phyloP scores from a whole-genome alignment of 1,140 invertebrate genomes.

The Cherax destructor region DNA sequence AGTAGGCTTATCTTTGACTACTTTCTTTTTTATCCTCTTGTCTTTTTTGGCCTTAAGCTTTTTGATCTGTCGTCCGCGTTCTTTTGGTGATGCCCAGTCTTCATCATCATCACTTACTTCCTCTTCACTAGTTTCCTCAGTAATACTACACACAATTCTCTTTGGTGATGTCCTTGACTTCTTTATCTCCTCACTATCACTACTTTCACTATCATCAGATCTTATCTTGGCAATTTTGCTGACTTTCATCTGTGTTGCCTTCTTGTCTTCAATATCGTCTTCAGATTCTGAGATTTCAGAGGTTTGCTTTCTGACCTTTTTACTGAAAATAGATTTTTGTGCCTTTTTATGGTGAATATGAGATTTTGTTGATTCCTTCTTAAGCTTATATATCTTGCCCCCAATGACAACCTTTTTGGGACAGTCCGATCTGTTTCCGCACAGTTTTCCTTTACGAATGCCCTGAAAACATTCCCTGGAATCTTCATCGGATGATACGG shows the following conservation, averaged over 20 bases:
- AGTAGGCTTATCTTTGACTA: not conserved
- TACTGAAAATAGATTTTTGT: not conserved
- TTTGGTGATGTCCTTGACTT: slow-evolving; percentile 27
- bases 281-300: slow-evolving; percentile 38
- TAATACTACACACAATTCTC: slow-evolving; percentile 18
- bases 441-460: slow-evolving; percentile 36
- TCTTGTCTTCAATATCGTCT: slow-evolving; percentile 42
- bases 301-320: slow-evolving; percentile 23
- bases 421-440: slow-evolving; percentile 22
- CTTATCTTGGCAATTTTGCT: slow-evolving; percentile 48
- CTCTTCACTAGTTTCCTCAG: slow-evolving; percentile 51
- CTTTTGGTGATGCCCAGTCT: slow-evolving; percentile 43
- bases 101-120: slow-evolving; percentile 56
- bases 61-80: slow-evolving; percentile 13
- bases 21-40: slow-evolving; percentile 24
- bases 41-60: not conserved
- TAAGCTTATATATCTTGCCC: slow-evolving; percentile 49
- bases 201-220: slow-evolving; percentile 60
- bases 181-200: slow-evolving; percentile 43
- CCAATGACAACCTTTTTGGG: slow-evolving; percentile 49
- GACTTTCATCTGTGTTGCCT: slow-evolving; percentile 17
- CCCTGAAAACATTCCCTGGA: slow-evolving; percentile 32
- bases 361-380: slow-evolving; percentile 38
- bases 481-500: slow-evolving; percentile 61
- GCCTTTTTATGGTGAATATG: slow-evolving; percentile 16